Evolutionary conservation across 2,797 vertebrate species (phyloP).

Genomic region (Cossypha heuglini): DNA sequence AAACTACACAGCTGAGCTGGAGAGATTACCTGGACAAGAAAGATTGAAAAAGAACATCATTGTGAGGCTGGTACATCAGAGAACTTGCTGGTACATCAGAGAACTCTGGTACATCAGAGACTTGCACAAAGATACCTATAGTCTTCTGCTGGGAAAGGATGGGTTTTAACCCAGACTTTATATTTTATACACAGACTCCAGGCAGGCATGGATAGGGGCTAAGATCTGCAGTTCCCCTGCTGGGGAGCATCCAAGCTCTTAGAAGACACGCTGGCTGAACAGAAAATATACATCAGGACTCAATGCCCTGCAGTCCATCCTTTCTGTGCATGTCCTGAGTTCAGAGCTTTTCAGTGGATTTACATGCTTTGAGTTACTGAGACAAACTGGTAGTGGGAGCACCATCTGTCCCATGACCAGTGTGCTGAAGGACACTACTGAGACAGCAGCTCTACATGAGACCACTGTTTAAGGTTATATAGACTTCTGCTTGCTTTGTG

Average conservation of each 20-base stretch:
- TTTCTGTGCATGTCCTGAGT: accelerated
- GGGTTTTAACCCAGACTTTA: neutral
- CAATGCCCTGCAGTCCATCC: neutral
- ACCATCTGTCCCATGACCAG: neutral
- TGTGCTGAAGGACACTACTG: neutral
- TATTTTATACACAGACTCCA: accelerated
- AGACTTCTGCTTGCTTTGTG: neutral
- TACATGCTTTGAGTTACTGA: neutral
- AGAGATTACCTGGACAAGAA: neutral
- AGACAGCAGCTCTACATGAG: neutral
- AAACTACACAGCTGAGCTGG: neutral
- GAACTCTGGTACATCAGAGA: neutral
- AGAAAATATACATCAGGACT: neutral
- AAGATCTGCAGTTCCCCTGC: neutral
- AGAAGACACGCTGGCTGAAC: neutral
- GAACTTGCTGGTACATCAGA: neutral
- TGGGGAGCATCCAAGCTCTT: neutral
- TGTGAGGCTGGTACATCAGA: neutral
- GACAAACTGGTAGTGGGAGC: neutral
- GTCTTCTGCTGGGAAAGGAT: neutral
- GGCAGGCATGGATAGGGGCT: neutral
- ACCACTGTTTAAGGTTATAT: neutral
- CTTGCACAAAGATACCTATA: neutral
- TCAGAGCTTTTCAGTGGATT: neutral
- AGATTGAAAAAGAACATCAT: neutral